These are phyloP conservation scores for Hylaea fasciaria DNA, from an alignment of 2,888 invertebrate genomes.

Conservation along the genomic window DNA sequence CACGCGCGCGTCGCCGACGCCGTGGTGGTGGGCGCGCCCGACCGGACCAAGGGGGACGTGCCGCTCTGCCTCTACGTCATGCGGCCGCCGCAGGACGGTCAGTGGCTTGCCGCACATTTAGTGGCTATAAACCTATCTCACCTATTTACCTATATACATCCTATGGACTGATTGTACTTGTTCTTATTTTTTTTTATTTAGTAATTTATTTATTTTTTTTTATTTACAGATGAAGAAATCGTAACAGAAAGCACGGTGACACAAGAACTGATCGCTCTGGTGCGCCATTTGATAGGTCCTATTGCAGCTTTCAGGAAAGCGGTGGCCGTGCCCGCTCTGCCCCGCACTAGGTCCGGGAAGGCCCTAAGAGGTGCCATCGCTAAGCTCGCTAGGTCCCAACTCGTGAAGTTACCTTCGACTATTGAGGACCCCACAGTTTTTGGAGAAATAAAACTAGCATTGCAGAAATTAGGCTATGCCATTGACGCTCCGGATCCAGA, in stretches of 20 bases:
- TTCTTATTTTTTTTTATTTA: no score
- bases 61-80: constrained; percentile 95
- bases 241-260: constrained; percentile 75
- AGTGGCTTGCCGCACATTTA: constrained; percentile 55
- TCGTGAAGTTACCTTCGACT: constrained; percentile 92
- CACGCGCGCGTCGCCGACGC: constrained; percentile 94
- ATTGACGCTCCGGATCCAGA: constrained; percentile 88
- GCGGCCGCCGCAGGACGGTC: constrained; percentile 83
- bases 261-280: constrained; percentile 73
- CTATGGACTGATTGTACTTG: no score
- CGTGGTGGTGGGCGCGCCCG: constrained; percentile 95
- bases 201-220: no score
- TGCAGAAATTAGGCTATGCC: constrained; percentile 91
- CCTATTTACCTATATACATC: no score
- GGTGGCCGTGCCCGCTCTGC: constrained; percentile 91
- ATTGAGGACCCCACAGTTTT: constrained; percentile 95
- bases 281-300: constrained; percentile 89
- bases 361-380: constrained; percentile 92
- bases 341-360: constrained; percentile 92
- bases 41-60: constrained; percentile 94
- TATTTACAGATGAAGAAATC: constrained; percentile 73
- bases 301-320: constrained; percentile 95
- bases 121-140: no score
- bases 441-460: constrained; percentile 89
- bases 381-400: constrained; percentile 92